Evolutionary conservation across 2,888 invertebrate species (phyloP).

Genomic region (Troides oblongomaculatus): DNA sequence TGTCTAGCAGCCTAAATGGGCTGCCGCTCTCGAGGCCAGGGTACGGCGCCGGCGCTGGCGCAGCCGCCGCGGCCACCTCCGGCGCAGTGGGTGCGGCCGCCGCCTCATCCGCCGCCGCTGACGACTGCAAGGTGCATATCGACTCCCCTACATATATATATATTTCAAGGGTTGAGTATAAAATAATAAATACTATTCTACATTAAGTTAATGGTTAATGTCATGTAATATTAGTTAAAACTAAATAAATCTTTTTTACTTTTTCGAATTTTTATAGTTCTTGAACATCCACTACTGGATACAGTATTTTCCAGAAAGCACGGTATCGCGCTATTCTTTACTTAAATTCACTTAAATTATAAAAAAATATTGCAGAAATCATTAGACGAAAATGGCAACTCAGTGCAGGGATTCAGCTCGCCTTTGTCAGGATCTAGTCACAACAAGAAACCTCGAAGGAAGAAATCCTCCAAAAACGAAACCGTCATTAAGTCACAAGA

Average conservation of each 20-base stretch:
- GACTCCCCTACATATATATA: neutral
- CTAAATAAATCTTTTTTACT: too few relatives aligned
- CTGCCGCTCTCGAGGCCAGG: constrained; percentile 62
- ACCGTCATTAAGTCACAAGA: constrained; percentile 80
- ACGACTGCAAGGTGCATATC: constrained; percentile 67
- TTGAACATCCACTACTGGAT: too few relatives aligned
- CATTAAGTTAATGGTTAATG: too few relatives aligned
- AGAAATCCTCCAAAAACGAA: constrained; percentile 82
- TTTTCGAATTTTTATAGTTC: too few relatives aligned
- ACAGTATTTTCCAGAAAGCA: too few relatives aligned
- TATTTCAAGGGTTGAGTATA: neutral
- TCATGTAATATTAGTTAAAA: too few relatives aligned
- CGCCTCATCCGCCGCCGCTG: constrained; percentile 48
- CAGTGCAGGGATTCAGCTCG: constrained; percentile 80
- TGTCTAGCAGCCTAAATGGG: constrained; percentile 62
- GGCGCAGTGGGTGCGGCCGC: constrained; percentile 56
- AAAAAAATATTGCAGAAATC: constrained; percentile 77
- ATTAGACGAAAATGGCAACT: constrained; percentile 90
- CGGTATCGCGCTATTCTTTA: too few relatives aligned
- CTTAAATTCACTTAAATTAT: neutral
- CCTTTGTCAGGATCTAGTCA: constrained; percentile 71
- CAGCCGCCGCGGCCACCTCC: constrained; percentile 40
- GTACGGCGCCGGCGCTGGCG: constrained; percentile 58
- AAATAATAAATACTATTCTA: too few relatives aligned
- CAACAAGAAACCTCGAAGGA: constrained; percentile 79